A percentile compares a stretch with the other conserved stretches of the same genome.
These are phyloP conservation scores for Nasonia vitripennis DNA, from an alignment of 1,140 invertebrate species.

Conservation along the genomic window DNA sequence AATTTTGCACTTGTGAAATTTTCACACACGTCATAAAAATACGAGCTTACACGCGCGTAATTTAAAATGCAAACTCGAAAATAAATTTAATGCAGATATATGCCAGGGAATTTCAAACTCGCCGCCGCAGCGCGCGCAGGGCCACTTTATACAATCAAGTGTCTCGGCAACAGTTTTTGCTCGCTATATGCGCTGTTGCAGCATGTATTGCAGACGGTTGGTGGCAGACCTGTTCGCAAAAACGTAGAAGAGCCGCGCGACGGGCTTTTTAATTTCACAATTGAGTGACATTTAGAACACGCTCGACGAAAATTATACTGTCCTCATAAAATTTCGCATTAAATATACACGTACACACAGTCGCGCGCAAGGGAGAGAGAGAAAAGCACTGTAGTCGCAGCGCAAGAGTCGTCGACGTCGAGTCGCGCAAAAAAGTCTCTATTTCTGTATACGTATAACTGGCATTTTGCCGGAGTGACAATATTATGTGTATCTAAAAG, in stretches of 20 bases:
- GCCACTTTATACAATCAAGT: constrained; percentile 2
- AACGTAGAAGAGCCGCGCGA: neutral
- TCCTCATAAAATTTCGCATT: neutral
- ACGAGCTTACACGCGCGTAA: neutral
- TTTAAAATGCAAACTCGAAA: constrained; percentile 8
- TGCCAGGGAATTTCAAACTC: neutral
- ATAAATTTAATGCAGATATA: constrained; percentile 5
- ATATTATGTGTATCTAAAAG: too few relatives aligned
- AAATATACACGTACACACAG: neutral
- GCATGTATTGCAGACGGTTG: neutral
- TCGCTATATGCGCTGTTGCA: neutral
- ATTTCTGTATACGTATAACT: too few relatives aligned
- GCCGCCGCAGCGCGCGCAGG: too few relatives aligned
- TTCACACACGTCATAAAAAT: constrained; percentile 6
- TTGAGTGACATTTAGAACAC: constrained; percentile 10
- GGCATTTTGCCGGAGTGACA: too few relatives aligned
- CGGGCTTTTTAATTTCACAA: constrained; percentile 13
- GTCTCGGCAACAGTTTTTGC: constrained; percentile 1
- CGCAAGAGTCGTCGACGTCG: too few relatives aligned
- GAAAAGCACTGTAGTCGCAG: neutral
- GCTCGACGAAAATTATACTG: neutral
- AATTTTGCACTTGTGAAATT: neutral
- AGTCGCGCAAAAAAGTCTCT: too few relatives aligned
- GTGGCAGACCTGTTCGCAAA: neutral
- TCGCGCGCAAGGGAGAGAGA: neutral